Conservation (phyloP, 1,140 invertebrate species). For the Pogonomyrmex californicus region DNA sequence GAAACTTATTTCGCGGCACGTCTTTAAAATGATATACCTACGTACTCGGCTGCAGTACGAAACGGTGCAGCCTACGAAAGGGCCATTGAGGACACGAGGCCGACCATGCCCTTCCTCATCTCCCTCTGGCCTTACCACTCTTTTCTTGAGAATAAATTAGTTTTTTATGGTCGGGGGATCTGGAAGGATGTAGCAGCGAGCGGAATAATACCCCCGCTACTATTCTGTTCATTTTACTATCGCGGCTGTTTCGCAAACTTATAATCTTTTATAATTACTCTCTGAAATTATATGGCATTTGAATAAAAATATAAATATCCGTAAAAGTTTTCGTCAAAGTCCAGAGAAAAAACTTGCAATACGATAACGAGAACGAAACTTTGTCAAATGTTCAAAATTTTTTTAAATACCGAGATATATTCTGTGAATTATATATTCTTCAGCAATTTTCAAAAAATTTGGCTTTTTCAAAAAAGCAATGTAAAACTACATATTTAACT, state of each 20-base stretch:
- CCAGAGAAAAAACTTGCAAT: not conserved
- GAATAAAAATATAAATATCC: constrained; percentile 49
- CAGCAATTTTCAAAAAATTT: not conserved
- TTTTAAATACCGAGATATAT: not conserved
- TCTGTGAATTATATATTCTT: not conserved
- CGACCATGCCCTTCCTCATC: constrained; percentile 68
- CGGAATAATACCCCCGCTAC: constrained; percentile 76
- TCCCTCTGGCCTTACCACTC: constrained; percentile 35
- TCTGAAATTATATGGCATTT: constrained; percentile 9
- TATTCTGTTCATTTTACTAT: constrained; percentile 2
- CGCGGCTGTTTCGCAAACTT: constrained; percentile 47
- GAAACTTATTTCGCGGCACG: constrained; percentile 85
- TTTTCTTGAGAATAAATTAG: constrained; percentile 73
- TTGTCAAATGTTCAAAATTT: not conserved
- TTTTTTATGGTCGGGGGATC: constrained; percentile 78
- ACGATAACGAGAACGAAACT: not conserved
- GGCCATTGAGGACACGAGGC: constrained; percentile 73
- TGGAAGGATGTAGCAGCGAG: constrained; percentile 68
- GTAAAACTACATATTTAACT: not conserved
- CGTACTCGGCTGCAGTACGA: constrained; percentile 69
- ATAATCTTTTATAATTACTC: constrained; percentile 73
- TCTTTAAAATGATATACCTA: constrained; percentile 85
- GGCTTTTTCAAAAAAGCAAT: not conserved
- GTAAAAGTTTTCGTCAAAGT: constrained; percentile 27
- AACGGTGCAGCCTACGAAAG: constrained; percentile 64